Base-by-base conservation (phyloP, 2,113 vertebrate species). In the Oplegnathus fasciatus region DNA sequence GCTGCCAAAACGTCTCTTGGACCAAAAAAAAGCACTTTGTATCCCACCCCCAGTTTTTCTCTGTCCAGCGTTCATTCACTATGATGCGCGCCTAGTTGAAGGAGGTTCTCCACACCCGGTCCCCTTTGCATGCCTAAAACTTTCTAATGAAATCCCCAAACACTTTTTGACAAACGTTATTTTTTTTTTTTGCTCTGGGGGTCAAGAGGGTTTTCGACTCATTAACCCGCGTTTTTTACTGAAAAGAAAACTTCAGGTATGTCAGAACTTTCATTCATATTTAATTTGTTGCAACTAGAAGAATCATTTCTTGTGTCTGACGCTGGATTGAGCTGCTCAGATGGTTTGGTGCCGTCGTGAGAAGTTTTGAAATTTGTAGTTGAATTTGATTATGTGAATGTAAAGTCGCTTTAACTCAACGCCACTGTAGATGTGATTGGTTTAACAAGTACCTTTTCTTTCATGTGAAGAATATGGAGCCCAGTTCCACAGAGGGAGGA, bases 401-500 rank as follows among this genome's bases (percentile, higher is more conserved):
- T 74, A 78, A 75, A 52, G 72, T 79, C 1, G 46, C 73, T 88
- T 78, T 75, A 77, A 68, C 66, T 86, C 60, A 72, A n/a, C 48
- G 75, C 75, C 67, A 68, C 37, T 18, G 84, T 88, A 62, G 82
- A 89, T 94, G 91, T 95, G 91, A 91, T 92, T 90, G 86, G 91
- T 91, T 90, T 94, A 93, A 94, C 91, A 89, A 93, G 88, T 92
- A 75, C 86, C 75, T 92, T 94, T 81, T 11, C 78, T 24, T 89
- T 91, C 1, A n/a, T 94, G 92, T 94, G 87, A 89, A 92, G 94
- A 95, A 92, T 69, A 97, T 96, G 96, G 97, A 96, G 66, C 83
- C 88, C 67, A 95, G 92, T 61, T 83, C 93, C 89, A 93, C 90
- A 86, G 67, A 92, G 42, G 83, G 79, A 82, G 94, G 85, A 90